phyloP scores from a whole-genome alignment of 2,797 vertebrate species.

The Rhyacichthys aspro region DNA sequence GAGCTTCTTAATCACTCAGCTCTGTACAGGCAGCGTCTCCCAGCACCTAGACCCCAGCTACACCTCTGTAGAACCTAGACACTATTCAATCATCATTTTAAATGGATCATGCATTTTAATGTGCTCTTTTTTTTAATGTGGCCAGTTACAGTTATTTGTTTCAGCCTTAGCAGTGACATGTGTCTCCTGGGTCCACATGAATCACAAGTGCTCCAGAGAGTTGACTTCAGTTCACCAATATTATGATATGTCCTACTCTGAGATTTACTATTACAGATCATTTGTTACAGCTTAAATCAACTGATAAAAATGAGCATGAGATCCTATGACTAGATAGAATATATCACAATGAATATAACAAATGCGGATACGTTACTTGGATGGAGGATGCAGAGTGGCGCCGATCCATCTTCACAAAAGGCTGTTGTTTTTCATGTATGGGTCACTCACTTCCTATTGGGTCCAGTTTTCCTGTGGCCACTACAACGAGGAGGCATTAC shows the following conservation, averaged over 20 bases:
- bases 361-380: constrained; percentile 58
- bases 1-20: constrained; percentile 37
- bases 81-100: neutral
- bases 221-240: too few relatives aligned
- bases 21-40: constrained; percentile 12
- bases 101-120: neutral
- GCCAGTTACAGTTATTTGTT: too few relatives aligned
- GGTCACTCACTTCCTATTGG: neutral
- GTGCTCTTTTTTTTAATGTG: neutral
- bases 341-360: neutral
- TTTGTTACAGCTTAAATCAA: neutral
- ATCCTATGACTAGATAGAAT: too few relatives aligned
- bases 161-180: too few relatives aligned
- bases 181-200: too few relatives aligned
- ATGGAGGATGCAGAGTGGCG: constrained; percentile 32
- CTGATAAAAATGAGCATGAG: too few relatives aligned
- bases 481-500: neutral
- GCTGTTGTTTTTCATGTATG: neutral
- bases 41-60: constrained; percentile 6
- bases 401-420: constrained; percentile 62
- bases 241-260: too few relatives aligned
- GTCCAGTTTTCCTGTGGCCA: constrained; percentile 26
- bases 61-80: neutral
- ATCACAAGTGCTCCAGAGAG: too few relatives aligned
- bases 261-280: too few relatives aligned